Percentiles rank a stretch among this genome's conserved stretches.
These are phyloP conservation scores for Diarsia mendica DNA, from an alignment of 2,888 invertebrate species.

Conservation along the genomic window DNA sequence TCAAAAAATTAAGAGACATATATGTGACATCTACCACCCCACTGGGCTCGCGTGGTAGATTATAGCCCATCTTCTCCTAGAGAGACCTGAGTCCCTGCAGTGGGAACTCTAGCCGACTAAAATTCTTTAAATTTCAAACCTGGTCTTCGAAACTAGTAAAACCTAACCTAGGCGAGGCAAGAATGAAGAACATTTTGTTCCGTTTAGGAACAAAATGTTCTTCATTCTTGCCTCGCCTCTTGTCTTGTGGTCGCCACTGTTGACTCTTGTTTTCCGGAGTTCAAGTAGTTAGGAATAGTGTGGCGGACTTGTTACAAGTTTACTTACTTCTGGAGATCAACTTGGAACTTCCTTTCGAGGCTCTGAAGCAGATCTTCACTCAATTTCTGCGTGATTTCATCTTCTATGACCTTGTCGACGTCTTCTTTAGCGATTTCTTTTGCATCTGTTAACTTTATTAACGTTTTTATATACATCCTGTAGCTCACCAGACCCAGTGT, in stretches of 20 bases:
- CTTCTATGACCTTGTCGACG: slow-evolving; percentile 84
- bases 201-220: neutral
- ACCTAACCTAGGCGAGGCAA: too few relatives aligned
- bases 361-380: slow-evolving; percentile 84
- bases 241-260: neutral
- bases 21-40: too few relatives aligned
- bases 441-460: slow-evolving; percentile 63
- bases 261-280: neutral
- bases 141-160: neutral
- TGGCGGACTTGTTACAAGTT: neutral
- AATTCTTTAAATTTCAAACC: neutral
- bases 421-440: slow-evolving; percentile 77
- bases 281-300: neutral
- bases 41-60: too few relatives aligned
- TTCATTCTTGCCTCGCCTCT: neutral
- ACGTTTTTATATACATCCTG: neutral
- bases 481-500: too few relatives aligned
- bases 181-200: too few relatives aligned
- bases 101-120: neutral
- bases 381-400: slow-evolving; percentile 84
- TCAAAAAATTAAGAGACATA: too few relatives aligned
- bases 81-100: too few relatives aligned
- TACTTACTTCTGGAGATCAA: slow-evolving; percentile 83
- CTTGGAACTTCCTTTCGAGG: slow-evolving; percentile 85
- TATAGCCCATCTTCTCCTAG: too few relatives aligned